A percentile compares a stretch with the other conserved stretches of the same genome.
phyloP scores from a whole-genome alignment of 1,140 invertebrate genomes.

The Cryptotermes secundus region DNA sequence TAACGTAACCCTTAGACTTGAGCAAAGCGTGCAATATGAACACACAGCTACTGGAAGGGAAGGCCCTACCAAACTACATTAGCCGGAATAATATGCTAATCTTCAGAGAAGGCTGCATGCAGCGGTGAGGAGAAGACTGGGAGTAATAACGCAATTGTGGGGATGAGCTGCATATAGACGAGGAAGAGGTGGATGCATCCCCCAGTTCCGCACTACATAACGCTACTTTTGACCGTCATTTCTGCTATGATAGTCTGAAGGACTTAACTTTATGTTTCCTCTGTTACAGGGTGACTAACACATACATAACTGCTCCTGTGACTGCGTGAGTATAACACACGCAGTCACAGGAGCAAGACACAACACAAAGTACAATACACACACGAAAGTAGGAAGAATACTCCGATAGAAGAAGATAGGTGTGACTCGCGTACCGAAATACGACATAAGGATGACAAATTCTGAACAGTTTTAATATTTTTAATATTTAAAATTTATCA shows the following conservation, averaged over 20 bases:
- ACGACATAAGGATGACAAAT: too few species aligned
- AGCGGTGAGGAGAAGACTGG: background rate
- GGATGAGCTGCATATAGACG: background rate
- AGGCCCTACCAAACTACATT: background rate
- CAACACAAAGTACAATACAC: too few species aligned
- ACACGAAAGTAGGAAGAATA: too few species aligned
- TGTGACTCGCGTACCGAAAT: too few species aligned
- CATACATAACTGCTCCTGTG: background rate
- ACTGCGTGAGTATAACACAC: too few species aligned
- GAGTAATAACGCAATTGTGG: slow-evolving; percentile 12
- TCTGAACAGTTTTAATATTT: too few species aligned
- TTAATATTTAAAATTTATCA: too few species aligned
- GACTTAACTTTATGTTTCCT: background rate
- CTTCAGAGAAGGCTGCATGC: background rate
- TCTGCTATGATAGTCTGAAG: background rate
- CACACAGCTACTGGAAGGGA: background rate
- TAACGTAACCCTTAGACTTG: background rate
- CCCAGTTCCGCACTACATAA: background rate
- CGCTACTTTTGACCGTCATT: background rate
- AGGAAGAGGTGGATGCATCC: background rate
- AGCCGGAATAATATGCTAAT: background rate
- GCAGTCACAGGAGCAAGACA: too few species aligned
- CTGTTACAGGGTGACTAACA: background rate
- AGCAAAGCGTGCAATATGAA: background rate
- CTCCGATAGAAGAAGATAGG: too few species aligned